phyloP scores from a whole-genome alignment of 2,113 vertebrate genomes.

The Tupaia chinensis region DNA sequence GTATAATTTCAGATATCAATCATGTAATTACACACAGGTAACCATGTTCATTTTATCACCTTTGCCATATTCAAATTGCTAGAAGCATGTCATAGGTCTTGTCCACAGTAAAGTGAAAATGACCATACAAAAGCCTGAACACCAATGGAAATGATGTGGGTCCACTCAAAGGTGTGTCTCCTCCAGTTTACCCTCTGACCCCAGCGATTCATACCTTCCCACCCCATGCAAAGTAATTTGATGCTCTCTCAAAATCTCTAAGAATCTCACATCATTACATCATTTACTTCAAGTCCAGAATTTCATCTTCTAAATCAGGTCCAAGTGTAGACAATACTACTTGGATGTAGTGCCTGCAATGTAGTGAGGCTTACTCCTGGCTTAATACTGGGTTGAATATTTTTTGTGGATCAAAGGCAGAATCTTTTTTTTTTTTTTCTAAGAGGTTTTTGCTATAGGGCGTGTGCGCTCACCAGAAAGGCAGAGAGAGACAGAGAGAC shows the following conservation, averaged over 20 bases:
- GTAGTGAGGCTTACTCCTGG: neutral
- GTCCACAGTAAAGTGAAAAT: neutral
- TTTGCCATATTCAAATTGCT: neutral
- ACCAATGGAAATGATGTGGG: neutral
- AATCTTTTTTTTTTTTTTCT: neutral
- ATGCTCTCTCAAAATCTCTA: neutral
- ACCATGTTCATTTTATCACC: neutral
- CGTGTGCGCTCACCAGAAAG: too few relatives aligned
- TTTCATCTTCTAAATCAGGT: neutral
- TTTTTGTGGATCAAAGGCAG: neutral
- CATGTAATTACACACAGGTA: neutral
- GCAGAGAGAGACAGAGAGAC: too few relatives aligned
- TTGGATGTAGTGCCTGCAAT: neutral
- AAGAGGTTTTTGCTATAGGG: too few relatives aligned
- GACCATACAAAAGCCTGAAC: neutral
- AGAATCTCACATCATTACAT: neutral
- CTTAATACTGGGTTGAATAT: neutral
- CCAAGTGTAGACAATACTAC: neutral
- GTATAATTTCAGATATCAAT: neutral
- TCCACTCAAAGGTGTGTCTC: neutral
- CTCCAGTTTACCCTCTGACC: rapidly evolving
- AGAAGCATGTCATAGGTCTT: neutral
- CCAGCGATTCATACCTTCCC: neutral
- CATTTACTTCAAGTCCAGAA: neutral
- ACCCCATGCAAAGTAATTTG: neutral